Base-by-base conservation (phyloP, 2,888 invertebrate genomes). In the Diplazon laetatorius region DNA sequence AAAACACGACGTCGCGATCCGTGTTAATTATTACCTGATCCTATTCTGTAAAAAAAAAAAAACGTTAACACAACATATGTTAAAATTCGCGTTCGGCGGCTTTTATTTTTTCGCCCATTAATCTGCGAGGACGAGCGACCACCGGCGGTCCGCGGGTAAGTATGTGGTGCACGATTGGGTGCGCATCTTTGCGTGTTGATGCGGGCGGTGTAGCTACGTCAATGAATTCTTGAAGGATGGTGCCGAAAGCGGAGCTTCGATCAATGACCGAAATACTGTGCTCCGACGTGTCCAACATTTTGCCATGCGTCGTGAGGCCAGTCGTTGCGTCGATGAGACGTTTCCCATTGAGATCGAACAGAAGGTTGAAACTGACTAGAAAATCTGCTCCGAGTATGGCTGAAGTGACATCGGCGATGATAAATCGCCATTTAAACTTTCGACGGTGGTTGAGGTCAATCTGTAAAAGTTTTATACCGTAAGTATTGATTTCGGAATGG, bases 81-180 rank as follows among this genome's bases (percentile, higher is more conserved):
- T 6, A 30, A 6, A 30, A 30, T 2, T 30, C 4, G 30, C 4
- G 6, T 30, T 30, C n/a, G n/a, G 73, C 73, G 0, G 48, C 39
- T 14, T 39, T 22, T 0, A 59, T 18, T 6, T 35, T 37, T 8
- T 65, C 59, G 10, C 57, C 57, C 6, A 57, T 59, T 0, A 73
- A 39, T 0, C 65, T 48, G 4, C 66, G 59, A 1, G 65, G 59
- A 1, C 16, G 65, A 9, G 57, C 65, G 12, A 30, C 10, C 1
- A 55, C 30, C 1, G 71, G 71, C 12, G 73, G 35, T 10, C 73
- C 59, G 1, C 48, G 37, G 0, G 73, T 65, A 0, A 66, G 39
- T 14, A 73, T 66, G n/a, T 73, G 73, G 16, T 73, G 73, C 8
- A 44, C 10, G 55, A 78, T 71, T 80, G 6, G 76, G 82, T 20